Conservation (phyloP, 2,888 invertebrate species). For the Lucinisca nassula region DNA sequence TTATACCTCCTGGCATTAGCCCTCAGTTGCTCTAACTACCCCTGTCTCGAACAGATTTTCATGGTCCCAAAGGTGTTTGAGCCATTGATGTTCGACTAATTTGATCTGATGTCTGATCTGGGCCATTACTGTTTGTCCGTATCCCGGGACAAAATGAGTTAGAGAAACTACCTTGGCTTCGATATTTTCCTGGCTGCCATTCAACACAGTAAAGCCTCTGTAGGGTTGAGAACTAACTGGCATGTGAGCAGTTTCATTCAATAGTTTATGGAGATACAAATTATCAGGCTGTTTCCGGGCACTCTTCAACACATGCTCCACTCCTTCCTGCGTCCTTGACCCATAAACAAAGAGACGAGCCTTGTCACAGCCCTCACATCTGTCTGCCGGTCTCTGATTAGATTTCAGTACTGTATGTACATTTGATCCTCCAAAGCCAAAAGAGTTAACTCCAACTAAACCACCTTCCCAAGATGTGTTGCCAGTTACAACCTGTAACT, state of each 20-base stretch:
- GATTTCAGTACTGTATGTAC: conserved; percentile 89
- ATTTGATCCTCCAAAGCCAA: conserved; percentile 97
- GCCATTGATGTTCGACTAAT: no score
- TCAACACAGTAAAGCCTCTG: conserved; percentile 94
- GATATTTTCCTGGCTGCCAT: conserved; percentile 88
- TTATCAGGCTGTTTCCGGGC: conserved; percentile 90
- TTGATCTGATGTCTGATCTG: no score
- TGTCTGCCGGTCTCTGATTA: conserved; percentile 49
- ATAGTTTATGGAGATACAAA: conserved; percentile 84
- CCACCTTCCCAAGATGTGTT: conserved; percentile 96
- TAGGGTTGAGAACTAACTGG: conserved; percentile 92
- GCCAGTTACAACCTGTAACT: conserved; percentile 95
- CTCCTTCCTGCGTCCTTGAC: conserved; percentile 95
- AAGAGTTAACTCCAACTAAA: conserved; percentile 97
- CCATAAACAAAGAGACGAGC: conserved; percentile 93
- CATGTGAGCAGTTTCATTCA: conserved; percentile 87
- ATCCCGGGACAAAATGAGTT: no score
- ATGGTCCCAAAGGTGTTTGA: no score
- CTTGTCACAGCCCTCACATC: conserved; percentile 80
- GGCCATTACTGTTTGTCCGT: no score
- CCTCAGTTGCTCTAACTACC: no score
- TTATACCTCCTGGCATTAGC: no score
- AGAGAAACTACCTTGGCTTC: conserved; percentile 82
- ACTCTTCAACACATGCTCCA: conserved; percentile 92
- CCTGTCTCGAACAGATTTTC: no score